Evolutionary conservation across 2,888 invertebrate genomes (phyloP).

Genomic region (Trissolcus japonicus): DNA sequence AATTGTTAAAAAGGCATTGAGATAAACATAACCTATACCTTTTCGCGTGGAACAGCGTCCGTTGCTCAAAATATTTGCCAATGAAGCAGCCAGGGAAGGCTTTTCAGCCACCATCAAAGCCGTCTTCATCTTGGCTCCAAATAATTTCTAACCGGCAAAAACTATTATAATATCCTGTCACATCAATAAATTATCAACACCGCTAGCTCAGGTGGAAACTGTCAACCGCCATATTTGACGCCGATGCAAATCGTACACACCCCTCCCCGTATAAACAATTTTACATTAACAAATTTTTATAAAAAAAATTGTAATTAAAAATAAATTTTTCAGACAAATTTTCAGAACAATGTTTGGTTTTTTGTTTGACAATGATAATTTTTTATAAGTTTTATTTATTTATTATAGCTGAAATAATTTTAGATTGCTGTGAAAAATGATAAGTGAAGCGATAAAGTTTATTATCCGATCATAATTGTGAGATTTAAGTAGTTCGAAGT

Average conservation of each 20-base stretch:
- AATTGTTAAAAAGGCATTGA: constrained; percentile 2
- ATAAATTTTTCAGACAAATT: no score
- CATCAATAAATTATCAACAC: background rate
- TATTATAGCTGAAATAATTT: background rate
- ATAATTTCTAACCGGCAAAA: constrained; percentile 3
- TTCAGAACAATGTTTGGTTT: background rate
- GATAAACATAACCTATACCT: constrained; percentile 77
- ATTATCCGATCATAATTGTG: background rate
- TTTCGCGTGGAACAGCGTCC: constrained; percentile 86
- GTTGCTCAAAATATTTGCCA: constrained; percentile 95
- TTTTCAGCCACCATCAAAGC: constrained; percentile 99
- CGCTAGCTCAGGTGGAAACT: background rate
- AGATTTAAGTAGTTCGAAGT: no score
- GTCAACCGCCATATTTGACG: constrained; percentile 30
- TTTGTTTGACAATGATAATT: background rate
- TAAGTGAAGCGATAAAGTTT: background rate
- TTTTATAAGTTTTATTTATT: background rate
- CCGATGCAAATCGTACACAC: background rate
- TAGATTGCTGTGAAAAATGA: background rate
- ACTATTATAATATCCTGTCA: constrained; percentile 23
- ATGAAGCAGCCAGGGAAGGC: constrained; percentile 96
- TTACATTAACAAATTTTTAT: no score
- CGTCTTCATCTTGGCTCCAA: constrained; percentile 81
- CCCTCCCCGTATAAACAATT: background rate
- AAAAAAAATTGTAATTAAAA: no score